Evolutionary conservation across 23 tunicate genomes (phyloP).

Genomic region (Styela clava): DNA sequence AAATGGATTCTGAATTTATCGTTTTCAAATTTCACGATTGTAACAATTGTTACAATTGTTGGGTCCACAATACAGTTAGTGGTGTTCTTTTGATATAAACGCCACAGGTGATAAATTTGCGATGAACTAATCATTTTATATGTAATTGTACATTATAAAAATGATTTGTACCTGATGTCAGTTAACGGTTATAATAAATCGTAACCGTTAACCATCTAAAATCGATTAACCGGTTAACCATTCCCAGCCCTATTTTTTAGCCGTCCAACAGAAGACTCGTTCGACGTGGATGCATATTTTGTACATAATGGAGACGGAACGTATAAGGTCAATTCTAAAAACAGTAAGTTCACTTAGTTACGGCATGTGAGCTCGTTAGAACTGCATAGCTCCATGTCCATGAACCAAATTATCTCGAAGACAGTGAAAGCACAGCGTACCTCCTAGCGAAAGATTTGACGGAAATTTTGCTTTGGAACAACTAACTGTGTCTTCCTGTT

Average conservation of each 20-base stretch:
- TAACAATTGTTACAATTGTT: too few relatives aligned
- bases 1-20: too few relatives aligned
- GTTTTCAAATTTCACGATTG: too few relatives aligned
- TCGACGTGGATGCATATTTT: not conserved
- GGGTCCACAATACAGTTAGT: not conserved
- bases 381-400: not conserved
- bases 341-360: not conserved
- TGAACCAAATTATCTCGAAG: not conserved
- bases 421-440: not conserved
- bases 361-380: too few relatives aligned
- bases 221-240: too few relatives aligned
- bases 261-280: not conserved
- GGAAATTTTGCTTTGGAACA: not conserved
- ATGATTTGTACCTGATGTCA: too few relatives aligned
- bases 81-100: not conserved
- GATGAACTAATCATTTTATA: not conserved
- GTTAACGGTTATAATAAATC: not conserved
- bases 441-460: not conserved
- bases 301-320: not conserved
- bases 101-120: not conserved
- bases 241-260: too few relatives aligned
- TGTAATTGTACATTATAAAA: not conserved
- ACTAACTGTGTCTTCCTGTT: not conserved
- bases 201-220: too few relatives aligned
- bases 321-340: not conserved